Evolutionary conservation across 2,888 invertebrate genomes (phyloP), one percentile per base, ranked within the genome.

Genomic region (Pachycephus smyrnensis): DNA sequence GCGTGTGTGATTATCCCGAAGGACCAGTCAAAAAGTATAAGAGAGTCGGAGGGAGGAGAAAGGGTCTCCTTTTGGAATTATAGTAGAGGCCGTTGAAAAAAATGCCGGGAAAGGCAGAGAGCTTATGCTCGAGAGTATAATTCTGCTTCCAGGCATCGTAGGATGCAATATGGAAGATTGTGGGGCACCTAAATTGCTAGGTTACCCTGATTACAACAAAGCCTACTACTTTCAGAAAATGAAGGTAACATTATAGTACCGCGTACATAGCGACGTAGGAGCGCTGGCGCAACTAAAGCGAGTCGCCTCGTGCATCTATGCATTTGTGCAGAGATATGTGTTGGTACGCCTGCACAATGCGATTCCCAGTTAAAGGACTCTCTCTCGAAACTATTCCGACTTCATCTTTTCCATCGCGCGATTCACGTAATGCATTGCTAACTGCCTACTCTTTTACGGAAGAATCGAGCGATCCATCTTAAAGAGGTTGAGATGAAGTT

Each of bases 161-260:
- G 76, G 73, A 77, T 76, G 76, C 71, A 79, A 79, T 79, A 74
- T 79, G 73, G 68, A 74, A 76, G 74, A 79, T 79, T 79, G 79
- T 74, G 69, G 79, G 76, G 69, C 76, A 73, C 73, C 76, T 73
- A 79, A 79, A 79, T 79, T 76, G 68, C 79, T 69, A 40, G 76
- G 79, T 74, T 73, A 74, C 74, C 37, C 36, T 36, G 36, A 23
- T 35, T 33, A 71, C 33, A 33, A 30, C 30, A 71, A 71, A 55
- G 55, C 89, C 81, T 74, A 73, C 79, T 81, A 80, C 84, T 83
- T 85, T 85, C 82, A 84, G 85, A 85, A 85, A 85, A 84, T 81
- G 79, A 86, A 85, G 84, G 85, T 85, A 82, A 80, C 82, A 85
- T 86, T 85, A 86, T 55, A 2, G 23, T 55, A 55, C 40, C 40